Evolutionary conservation across 2,888 invertebrate species (phyloP).

Genomic region (Cheilosia variabilis): DNA sequence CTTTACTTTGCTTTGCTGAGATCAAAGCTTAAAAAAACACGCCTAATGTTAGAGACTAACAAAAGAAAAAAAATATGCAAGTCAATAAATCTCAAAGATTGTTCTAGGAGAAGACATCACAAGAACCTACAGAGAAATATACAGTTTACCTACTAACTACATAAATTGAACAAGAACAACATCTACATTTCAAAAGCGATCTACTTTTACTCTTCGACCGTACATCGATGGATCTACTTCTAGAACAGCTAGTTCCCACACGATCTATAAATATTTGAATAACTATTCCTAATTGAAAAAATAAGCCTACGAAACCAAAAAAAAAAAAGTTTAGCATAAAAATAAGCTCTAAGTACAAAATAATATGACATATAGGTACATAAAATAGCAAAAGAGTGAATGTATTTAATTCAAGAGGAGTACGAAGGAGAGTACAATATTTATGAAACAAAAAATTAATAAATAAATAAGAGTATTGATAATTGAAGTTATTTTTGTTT

Average conservation of each 20-base stretch:
- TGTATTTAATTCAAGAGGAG: constrained; percentile 49
- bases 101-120: no score
- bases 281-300: background rate
- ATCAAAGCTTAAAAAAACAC: no score
- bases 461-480: constrained; percentile 13
- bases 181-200: no score
- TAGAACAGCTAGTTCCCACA: background rate
- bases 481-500: constrained; percentile 63
- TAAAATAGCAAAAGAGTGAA: constrained; percentile 40
- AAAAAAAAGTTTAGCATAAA: constrained; percentile 22
- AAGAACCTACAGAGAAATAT: no score
- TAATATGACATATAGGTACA: constrained; percentile 28
- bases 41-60: no score
- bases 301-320: background rate
- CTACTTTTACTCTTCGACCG: background rate
- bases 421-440: constrained; percentile 23
- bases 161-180: no score
- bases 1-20: no score
- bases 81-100: no score
- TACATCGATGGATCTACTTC: background rate
- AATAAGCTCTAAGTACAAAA: constrained; percentile 58
- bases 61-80: no score
- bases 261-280: background rate
- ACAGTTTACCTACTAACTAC: no score
- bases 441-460: constrained; percentile 17